These are phyloP conservation scores for Terrapene triunguis DNA, from an alignment of 2,113 vertebrate species.

Conservation along the genomic window DNA sequence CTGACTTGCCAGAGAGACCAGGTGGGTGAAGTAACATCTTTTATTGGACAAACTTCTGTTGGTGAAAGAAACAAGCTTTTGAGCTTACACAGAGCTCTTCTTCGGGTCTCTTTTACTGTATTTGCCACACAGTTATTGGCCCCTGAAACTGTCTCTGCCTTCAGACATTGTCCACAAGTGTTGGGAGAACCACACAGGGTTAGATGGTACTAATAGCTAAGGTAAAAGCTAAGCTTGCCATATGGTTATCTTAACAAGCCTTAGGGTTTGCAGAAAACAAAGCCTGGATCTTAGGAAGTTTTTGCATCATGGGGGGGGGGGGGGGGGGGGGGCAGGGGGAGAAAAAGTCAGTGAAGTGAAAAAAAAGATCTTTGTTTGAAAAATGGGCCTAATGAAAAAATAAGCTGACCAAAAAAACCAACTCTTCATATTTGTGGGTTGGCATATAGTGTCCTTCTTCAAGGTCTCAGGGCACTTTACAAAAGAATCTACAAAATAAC, in stretches of 20 bases:
- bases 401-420: background rate
- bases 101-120: background rate
- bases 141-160: background rate
- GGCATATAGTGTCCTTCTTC: background rate
- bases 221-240: background rate
- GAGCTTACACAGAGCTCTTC: background rate
- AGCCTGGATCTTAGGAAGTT: background rate
- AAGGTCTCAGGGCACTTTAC: background rate
- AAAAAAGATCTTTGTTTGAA: background rate
- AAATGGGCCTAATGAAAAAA: accelerated
- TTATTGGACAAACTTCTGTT: background rate
- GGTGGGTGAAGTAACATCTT: background rate
- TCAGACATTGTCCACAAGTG: background rate
- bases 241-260: background rate
- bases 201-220: too few species aligned
- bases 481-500: background rate
- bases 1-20: background rate
- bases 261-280: too few species aligned
- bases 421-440: background rate
- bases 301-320: accelerated
- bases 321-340: background rate
- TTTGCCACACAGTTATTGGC: background rate
- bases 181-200: background rate
- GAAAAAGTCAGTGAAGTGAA: accelerated
- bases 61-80: background rate